phyloP scores from a whole-genome alignment of 2,888 invertebrate species.

The Ophonus ardosiacus region DNA sequence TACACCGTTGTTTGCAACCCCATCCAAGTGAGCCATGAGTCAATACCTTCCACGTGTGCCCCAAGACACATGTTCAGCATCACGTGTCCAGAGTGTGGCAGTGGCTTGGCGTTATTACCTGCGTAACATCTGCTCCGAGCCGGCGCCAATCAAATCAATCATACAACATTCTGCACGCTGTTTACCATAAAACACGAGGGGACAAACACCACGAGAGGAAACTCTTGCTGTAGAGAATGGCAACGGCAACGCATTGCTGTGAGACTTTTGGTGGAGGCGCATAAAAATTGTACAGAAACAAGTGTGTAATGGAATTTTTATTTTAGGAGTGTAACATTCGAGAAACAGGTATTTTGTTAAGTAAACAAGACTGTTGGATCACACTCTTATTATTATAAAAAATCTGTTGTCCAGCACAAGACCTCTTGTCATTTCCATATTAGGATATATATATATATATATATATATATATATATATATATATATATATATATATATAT shows the following conservation, averaged over 20 bases:
- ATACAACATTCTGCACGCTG: not conserved
- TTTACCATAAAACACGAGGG: conserved; percentile 29
- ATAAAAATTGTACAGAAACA: not conserved
- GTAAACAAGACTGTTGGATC: no score
- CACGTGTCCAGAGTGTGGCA: not conserved
- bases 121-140: conserved; percentile 24
- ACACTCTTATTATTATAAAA: no score
- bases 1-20: no score
- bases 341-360: no score
- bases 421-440: no score
- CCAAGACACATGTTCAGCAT: not conserved
- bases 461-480: no score
- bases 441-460: no score
- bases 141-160: conserved; percentile 29
- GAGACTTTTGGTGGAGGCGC: not conserved
- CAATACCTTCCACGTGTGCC: not conserved
- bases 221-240: no score
- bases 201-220: not conserved
- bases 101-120: conserved; percentile 24
- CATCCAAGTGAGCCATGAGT: not conserved
- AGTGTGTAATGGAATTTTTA: no score
- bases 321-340: no score
- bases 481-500: no score
- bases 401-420: no score
- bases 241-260: not conserved